phyloP scores from a whole-genome alignment of 2,797 vertebrate genomes.

The Rhinella marina region DNA sequence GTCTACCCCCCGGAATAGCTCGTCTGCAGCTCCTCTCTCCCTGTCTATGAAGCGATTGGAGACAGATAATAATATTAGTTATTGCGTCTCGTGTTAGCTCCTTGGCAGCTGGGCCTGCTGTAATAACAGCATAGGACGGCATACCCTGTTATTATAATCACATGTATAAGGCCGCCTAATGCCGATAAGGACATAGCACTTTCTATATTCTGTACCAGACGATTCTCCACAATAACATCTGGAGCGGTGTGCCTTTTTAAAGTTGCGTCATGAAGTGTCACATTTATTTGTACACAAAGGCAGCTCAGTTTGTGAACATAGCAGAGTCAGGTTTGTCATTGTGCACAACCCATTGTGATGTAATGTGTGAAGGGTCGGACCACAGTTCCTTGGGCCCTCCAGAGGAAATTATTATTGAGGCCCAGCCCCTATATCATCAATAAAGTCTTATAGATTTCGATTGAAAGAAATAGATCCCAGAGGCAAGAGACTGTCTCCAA shows the following conservation, averaged over 20 bases:
- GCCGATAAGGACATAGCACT: constrained; percentile 7
- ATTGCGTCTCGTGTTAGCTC: constrained; percentile 35
- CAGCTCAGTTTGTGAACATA: not conserved
- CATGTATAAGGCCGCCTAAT: constrained; percentile 24
- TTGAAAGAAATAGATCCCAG: too few species aligned
- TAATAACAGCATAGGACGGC: not conserved
- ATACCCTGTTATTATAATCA: constrained; percentile 22
- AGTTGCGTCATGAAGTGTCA: not conserved
- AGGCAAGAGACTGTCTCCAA: too few species aligned
- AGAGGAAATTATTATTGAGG: too few species aligned
- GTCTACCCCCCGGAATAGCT: not conserved
- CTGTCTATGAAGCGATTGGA: not conserved
- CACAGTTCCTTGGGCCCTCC: too few species aligned
- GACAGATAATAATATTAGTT: constrained; percentile 41
- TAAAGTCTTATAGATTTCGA: too few species aligned
- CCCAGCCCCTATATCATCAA: too few species aligned
- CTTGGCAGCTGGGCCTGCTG: not conserved
- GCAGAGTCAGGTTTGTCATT: not conserved
- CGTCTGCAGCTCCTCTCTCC: constrained; percentile 2
- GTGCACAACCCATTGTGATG: not conserved
- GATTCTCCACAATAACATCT: not conserved
- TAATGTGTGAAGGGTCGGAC: not conserved
- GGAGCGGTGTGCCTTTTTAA: not conserved
- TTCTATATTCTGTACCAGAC: not conserved
- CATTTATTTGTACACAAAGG: not conserved